phyloP scores from a whole-genome alignment of 2,113 vertebrate species.

The Recurvirostra avosetta region DNA sequence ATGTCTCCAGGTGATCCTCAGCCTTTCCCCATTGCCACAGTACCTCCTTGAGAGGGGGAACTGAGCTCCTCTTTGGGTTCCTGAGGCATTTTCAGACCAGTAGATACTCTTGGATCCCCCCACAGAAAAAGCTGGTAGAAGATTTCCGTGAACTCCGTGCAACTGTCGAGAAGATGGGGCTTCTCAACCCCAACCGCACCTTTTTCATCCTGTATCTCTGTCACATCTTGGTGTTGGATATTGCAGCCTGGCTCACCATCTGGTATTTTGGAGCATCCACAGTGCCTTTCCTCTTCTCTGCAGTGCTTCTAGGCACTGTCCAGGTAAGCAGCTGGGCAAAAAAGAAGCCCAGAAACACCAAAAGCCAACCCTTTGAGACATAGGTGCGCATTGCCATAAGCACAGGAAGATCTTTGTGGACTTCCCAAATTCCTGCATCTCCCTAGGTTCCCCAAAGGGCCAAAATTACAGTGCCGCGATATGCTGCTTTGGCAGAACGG shows the following conservation, averaged over 20 bases:
- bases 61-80: fast-evolving
- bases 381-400: not conserved
- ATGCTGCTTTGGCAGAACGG: not conserved
- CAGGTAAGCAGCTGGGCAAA: conserved; percentile 64
- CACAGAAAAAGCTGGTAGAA: conserved; percentile 70
- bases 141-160: conserved; percentile 78
- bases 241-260: conserved; percentile 74
- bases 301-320: conserved; percentile 71
- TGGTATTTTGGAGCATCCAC: conserved; percentile 75
- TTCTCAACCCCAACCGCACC: conserved; percentile 65
- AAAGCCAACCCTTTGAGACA: not conserved
- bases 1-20: not conserved
- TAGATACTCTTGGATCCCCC: not conserved
- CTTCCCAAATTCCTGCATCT: not conserved
- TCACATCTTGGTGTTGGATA: conserved; percentile 78
- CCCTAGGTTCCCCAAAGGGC: not conserved
- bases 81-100: not conserved
- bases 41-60: not conserved
- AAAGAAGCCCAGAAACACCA: not conserved
- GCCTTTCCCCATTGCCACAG: not conserved
- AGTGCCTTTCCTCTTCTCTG: conserved; percentile 68
- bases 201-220: conserved; percentile 76
- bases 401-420: not conserved
- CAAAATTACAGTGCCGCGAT: not conserved
- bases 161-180: conserved; percentile 73